A percentile compares a stretch with the other conserved stretches of the same genome.
Conservation (phyloP, 2,888 invertebrate species). For the Mimachlamys varia region DNA sequence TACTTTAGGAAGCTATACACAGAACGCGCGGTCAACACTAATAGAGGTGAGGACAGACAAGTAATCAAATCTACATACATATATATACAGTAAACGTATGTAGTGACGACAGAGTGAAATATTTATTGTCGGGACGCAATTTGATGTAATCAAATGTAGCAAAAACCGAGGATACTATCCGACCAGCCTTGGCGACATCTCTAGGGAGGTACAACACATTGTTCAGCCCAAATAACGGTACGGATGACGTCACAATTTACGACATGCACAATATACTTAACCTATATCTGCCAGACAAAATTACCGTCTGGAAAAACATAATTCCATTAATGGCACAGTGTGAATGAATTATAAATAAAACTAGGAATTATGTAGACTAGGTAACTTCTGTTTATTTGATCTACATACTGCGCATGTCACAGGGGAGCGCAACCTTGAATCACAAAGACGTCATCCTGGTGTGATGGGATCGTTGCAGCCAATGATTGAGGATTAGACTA, state of each 20-base stretch:
- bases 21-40: too few species aligned
- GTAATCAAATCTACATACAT: background rate
- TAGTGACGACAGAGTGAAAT: background rate
- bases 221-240: background rate
- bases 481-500: too few species aligned
- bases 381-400: background rate
- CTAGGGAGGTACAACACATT: background rate
- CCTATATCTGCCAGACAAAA: background rate
- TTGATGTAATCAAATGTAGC: background rate
- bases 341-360: background rate
- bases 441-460: background rate
- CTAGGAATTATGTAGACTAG: background rate
- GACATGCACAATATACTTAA: background rate
- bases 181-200: background rate
- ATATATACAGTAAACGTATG: too few species aligned
- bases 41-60: too few species aligned
- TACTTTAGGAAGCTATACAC: background rate
- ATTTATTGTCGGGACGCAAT: background rate
- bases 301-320: background rate
- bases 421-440: background rate
- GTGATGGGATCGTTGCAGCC: too few species aligned
- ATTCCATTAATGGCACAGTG: background rate
- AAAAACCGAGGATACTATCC: background rate
- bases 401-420: slow-evolving; percentile 1
- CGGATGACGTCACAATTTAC: background rate